These are phyloP conservation scores for Phyllotis vaccarum DNA, from an alignment of 2,797 vertebrate genomes.

Conservation along the genomic window DNA sequence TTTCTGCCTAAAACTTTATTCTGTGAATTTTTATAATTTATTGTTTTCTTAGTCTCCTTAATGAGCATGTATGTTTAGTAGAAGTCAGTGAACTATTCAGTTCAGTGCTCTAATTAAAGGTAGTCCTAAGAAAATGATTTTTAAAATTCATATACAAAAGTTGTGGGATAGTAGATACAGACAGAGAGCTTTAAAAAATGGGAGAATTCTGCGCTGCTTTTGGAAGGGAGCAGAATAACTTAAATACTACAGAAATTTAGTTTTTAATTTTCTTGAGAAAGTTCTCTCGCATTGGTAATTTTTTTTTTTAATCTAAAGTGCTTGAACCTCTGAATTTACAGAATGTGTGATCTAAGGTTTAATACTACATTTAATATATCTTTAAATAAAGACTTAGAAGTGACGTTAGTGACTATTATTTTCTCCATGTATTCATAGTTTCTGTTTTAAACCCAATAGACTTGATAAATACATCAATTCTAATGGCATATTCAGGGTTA, in stretches of 20 bases:
- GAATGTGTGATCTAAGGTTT: conserved; percentile 18
- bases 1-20: conserved; percentile 25
- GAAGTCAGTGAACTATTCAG: not conserved
- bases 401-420: conserved; percentile 40
- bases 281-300: not conserved
- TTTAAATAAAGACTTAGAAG: conserved; percentile 15
- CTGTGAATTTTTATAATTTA: conserved; percentile 38
- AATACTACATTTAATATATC: conserved; percentile 2
- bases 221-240: not conserved
- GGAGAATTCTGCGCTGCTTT: not conserved
- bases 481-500: conserved; percentile 44
- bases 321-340: conserved; percentile 4
- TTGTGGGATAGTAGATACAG: not conserved
- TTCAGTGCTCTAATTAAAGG: not conserved
- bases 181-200: not conserved
- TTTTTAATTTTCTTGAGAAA: conserved; percentile 18
- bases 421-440: not conserved
- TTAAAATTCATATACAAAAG: conserved; percentile 28
- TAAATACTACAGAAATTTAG: not conserved
- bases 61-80: not conserved
- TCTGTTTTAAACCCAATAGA: not conserved
- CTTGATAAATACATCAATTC: not conserved
- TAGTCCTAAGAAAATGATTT: conserved; percentile 10
- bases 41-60: not conserved
- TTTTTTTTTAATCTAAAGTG: not conserved